Evolutionary conservation across 2,888 invertebrate genomes (phyloP), one percentile per base, ranked within the genome.

Genomic region (Cinara cedri): DNA sequence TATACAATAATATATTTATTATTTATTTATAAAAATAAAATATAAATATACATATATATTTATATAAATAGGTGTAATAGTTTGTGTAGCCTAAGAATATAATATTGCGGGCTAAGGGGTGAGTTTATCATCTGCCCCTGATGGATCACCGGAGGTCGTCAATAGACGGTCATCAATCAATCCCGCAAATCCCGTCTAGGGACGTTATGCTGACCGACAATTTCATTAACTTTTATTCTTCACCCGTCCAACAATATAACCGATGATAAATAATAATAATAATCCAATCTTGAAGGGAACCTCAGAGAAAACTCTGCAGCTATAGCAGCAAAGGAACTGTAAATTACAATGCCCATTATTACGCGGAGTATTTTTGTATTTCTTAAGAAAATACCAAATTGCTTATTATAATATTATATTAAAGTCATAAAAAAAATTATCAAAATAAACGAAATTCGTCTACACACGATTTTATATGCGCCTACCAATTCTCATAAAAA

Each of bases 161-260:
- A 76, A 76, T 76, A 76, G 76, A 68, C 49, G 68, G 57, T 68
- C 76, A 76, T 76, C 78, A 78, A 78, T 78, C 78, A 70, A 78
- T 66, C 54, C 44, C 16, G 19, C 54, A 66, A 75, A 75, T 68
- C 51, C 57, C 51, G 34, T 21, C 60, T 62, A 60, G 16, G 51
- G 68, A 57, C 60, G 60, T 70, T 51, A 70, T 78, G 60, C 68
- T 68, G 78, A 78, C 78, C 78, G 68, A 78, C 78, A 68, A 78
- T 78, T 78, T 78, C 70, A 78, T 78, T 68, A 78, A 78, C 78
- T 78, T 78, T 78, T 78, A 60, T 70, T 70, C 60, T 51, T 51
- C 68, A 4, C 42, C 60, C 49, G 42, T 51, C 70, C 70, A 42
- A 78, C 57, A 62, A 78, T 70, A 70, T 68, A 78, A 78, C 66